Evolutionary conservation across 2,113 vertebrate species (phyloP), one percentile per base, ranked within the genome.

Genomic region (Brachyhypopomus gauderio): DNA sequence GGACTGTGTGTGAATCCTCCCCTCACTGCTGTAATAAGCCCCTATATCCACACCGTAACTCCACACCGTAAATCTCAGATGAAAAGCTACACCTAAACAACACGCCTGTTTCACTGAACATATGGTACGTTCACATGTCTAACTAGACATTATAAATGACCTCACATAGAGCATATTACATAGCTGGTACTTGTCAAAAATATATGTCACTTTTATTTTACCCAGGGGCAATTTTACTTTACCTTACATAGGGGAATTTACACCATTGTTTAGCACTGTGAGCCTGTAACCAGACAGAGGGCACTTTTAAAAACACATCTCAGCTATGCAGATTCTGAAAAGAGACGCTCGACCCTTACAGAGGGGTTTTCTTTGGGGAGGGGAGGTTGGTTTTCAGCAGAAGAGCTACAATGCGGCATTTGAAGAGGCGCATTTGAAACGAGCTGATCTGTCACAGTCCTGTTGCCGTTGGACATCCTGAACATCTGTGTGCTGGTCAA

Each of bases 321-420:
- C 64, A 38, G 34, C 19, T 30, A 34, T 8, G 19, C 9, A 38
- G 64, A 19, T 11, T 81, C 22, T 76, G 73, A 84, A 73, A 80
- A 64, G 71, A 64, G 73, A 45, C 67, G 77, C 72, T 73, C 23
- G 41, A n/a, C 62, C 41, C 41, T 36, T 22, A 9, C 56, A 75
- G 74, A 77, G 80, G 36, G 58, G 77, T 73, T 60, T 48, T 72
- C 72, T 59, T 72, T 64, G 36, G 67, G 72, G 71, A 55, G 58
- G 56, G 34, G 38, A 41, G 38, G 67, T 72, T 45, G 48, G 12
- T 41, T 56, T 58, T 48, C 66, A 80, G 77, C 60, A 85, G 22
- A 62, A 67, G 16, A 81, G 67, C 25, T 25, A 19, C 79, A 79
- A 79, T 85, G 75, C 70, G 36, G 72, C 83, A 78, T 22, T 45